Base-by-base conservation (phyloP, 2,113 vertebrate species). In the Rhinopithecus roxellana region DNA sequence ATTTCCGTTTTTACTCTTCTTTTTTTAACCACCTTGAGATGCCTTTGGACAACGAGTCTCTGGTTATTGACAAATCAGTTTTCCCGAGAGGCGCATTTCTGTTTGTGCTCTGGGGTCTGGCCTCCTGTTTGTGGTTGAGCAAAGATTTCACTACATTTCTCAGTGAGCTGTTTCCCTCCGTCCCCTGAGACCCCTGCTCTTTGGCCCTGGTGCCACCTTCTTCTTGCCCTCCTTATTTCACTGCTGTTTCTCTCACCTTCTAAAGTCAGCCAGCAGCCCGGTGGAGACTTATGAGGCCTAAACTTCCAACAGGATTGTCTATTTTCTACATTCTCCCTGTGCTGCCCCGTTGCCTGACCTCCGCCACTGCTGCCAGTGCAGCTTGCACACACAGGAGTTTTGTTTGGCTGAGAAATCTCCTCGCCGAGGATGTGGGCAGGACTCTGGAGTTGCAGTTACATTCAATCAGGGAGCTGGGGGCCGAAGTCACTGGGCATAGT, bases 171-270 rank as follows among this genome's bases (percentile, higher is more conserved):
- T 0, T 95, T 5, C 30, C 83, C 30, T 40, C 61, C 0, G 32
- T 80, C 78, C 45, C 77, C 50, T 0, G 74, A 1, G 78, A n/a
- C 35, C 2, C 1, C 89, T 10, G 79, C 89, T 1, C 95, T 91
- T 45, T 82, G 94, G 93, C 97, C 97, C 96, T 93, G 57, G 0
- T 0, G 11, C 96, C 97, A 9, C 94, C 0, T 89, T 97, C 97
- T 55, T 55, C 22, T 32, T 35, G 11, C 95, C 97, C 94, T 95
- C 95, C 96, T 89, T 55, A 1, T 97, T 90, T 96, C 72, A 85
- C 96, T 94, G 97, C 92, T 97, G 97, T 97, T 98, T 94, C 97
- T 97, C 16, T 97, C 97, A 97, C 98, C 98, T 98, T 89, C 96
- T 22, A n/a, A 94, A 96, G 96, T 95, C 55, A 70, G 98, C 95